Evolutionary conservation across 2,113 vertebrate genomes (phyloP).

Genomic region (Hemichromis elongatus): DNA sequence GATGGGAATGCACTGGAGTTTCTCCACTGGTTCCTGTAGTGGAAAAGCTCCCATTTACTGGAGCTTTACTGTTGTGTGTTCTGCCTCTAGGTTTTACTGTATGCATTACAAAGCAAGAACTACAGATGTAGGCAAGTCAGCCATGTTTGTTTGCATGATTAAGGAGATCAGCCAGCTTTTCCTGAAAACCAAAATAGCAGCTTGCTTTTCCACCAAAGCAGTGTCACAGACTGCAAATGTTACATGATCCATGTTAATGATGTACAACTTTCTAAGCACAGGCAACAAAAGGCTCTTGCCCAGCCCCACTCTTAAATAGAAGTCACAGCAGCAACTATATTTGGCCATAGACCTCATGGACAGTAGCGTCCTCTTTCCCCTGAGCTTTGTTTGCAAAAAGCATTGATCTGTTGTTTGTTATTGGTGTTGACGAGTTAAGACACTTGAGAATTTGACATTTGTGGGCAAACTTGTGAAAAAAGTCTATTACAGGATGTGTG

Average conservation of each 20-base stretch:
- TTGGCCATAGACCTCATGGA: background rate
- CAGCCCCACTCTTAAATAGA: background rate
- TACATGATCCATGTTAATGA: background rate
- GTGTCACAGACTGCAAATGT: background rate
- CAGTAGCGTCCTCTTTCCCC: background rate
- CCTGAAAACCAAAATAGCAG: background rate
- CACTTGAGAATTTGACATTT: background rate
- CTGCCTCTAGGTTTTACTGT: background rate
- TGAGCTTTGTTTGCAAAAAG: background rate
- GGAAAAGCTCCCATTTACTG: background rate
- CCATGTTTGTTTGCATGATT: background rate
- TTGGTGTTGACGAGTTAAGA: background rate
- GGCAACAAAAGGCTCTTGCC: background rate
- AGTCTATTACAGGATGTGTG: background rate
- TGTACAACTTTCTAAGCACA: background rate
- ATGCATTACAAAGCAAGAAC: background rate
- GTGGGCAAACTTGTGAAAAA: background rate
- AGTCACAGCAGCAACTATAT: conserved; percentile 4
- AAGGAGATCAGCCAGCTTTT: background rate
- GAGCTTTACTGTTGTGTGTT: background rate
- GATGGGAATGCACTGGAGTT: background rate
- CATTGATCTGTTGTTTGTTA: background rate
- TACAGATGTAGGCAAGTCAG: background rate
- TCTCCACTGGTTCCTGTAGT: background rate
- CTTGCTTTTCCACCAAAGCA: background rate